Conservation (phyloP, 30 jellyfish, hydroid and myxozoan genomes). For the Pelagia noctiluca region DNA sequence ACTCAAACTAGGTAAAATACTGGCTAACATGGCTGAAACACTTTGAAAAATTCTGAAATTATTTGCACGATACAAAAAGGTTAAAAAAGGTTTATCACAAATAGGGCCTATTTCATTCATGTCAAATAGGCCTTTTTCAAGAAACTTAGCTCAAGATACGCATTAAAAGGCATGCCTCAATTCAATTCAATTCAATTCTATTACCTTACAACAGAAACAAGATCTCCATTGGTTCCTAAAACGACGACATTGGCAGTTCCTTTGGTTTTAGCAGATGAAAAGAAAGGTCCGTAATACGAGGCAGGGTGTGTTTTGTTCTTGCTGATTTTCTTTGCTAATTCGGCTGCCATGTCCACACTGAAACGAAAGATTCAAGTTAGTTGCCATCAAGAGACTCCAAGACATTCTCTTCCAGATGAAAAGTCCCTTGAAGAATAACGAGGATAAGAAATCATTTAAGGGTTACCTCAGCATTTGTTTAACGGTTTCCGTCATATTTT, state of each 20-base stretch:
- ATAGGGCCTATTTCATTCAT: no score
- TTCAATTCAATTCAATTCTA: background rate
- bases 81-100: no score
- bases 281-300: conserved; percentile 63
- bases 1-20: no score
- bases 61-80: no score
- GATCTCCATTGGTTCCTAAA: conserved; percentile 81
- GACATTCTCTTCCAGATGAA: no score
- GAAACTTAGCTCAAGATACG: no score
- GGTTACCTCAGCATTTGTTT: conserved; percentile 62
- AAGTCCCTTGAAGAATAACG: background rate
- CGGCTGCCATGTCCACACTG: conserved; percentile 48
- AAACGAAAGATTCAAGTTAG: no score
- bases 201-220: conserved; percentile 74
- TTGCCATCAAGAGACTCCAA: no score
- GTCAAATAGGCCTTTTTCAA: no score
- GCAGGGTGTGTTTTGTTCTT: conserved; percentile 52
- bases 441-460: background rate
- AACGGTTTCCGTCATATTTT: conserved; percentile 31
- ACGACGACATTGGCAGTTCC: conserved; percentile 76
- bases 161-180: no score
- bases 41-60: no score
- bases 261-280: conserved; percentile 41
- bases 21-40: no score
- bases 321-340: conserved; percentile 33